These are phyloP conservation scores for Adineta ricciae DNA, from an alignment of 2,888 invertebrate genomes.

Conservation along the genomic window DNA sequence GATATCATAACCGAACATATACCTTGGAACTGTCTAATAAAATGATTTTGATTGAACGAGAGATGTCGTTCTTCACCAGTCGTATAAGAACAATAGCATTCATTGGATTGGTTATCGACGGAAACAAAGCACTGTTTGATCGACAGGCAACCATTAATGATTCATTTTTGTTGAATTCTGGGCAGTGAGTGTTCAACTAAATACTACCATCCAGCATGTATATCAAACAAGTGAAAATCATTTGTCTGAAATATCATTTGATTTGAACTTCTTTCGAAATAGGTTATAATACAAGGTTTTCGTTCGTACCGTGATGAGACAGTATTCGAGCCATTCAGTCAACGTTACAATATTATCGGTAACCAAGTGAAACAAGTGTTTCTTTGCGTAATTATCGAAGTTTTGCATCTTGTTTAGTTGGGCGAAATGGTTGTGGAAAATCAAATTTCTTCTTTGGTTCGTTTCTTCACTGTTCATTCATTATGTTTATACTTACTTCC, in stretches of 20 bases:
- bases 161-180: not conserved
- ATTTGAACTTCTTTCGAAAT: not conserved
- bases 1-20: no score
- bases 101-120: not conserved
- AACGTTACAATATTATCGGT: slow-evolving; percentile 76
- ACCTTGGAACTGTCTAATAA: no score
- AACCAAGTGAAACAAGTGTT: not conserved
- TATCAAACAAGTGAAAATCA: not conserved
- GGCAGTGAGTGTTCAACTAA: not conserved
- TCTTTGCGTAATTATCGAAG: not conserved
- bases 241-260: not conserved
- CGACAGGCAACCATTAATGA: not conserved
- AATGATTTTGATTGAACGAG: no score
- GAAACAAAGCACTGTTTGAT: not conserved
- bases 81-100: not conserved
- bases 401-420: slow-evolving; percentile 59
- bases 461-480: not conserved
- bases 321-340: slow-evolving; percentile 67
- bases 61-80: not conserved
- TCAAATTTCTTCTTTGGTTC: slow-evolving; percentile 67
- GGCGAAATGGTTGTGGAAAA: slow-evolving; percentile 96
- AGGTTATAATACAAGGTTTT: slow-evolving; percentile 33
- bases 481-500: no score
- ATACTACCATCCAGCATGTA: not conserved
- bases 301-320: slow-evolving; percentile 30